Percentiles rank a stretch among this genome's conserved stretches.
phyloP scores from a whole-genome alignment of 2,888 invertebrate genomes.

The Anthophora plumipes region DNA sequence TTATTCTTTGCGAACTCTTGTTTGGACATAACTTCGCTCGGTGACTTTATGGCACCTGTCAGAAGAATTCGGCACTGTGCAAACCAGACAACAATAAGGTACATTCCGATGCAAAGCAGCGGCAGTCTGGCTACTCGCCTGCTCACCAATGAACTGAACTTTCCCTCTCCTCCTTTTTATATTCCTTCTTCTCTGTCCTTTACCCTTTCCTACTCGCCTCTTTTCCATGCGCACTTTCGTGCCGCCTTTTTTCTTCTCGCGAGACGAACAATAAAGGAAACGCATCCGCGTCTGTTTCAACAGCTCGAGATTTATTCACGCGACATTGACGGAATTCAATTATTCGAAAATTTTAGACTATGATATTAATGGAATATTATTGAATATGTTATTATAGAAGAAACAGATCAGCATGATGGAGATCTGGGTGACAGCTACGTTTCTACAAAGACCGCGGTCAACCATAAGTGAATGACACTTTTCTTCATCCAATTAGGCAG shows the following conservation, averaged over 20 bases:
- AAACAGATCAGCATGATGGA: too few relatives aligned
- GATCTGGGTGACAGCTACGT: too few relatives aligned
- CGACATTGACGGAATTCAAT: neutral
- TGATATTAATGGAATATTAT: too few relatives aligned
- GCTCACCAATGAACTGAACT: conserved; percentile 58
- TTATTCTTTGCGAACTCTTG: conserved; percentile 69
- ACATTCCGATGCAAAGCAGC: conserved; percentile 79
- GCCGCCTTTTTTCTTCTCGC: conserved; percentile 40
- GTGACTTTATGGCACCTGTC: conserved; percentile 77
- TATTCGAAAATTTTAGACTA: neutral
- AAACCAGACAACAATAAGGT: conserved; percentile 78
- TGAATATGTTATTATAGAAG: too few relatives aligned
- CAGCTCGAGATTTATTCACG: neutral
- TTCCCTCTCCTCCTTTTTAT: conserved; percentile 33
- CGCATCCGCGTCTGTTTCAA: neutral
- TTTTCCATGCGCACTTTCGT: conserved; percentile 29
- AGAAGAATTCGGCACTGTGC: conserved; percentile 73
- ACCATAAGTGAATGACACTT: too few relatives aligned
- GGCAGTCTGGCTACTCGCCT: conserved; percentile 55
- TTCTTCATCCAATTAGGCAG: too few relatives aligned
- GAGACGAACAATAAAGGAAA: neutral
- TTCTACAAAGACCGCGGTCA: too few relatives aligned
- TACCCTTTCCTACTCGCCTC: conserved; percentile 51
- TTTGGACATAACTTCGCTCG: conserved; percentile 72
- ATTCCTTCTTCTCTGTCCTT: conserved; percentile 50